Base-by-base conservation (phyloP, 2,797 vertebrate species). In the Sibirionetta formosa region DNA sequence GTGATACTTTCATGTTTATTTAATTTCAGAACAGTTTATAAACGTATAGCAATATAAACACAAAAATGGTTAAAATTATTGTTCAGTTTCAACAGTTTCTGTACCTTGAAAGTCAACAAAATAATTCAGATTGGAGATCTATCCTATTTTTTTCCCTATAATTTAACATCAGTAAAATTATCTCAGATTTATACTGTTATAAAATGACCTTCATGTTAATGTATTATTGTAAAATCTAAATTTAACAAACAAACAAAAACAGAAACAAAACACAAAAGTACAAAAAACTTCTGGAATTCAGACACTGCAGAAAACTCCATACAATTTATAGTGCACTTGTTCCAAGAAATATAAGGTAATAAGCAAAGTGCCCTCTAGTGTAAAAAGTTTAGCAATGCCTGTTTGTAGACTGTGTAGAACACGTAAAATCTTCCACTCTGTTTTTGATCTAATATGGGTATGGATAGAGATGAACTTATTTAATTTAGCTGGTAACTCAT, bases 281-380 rank as follows among this genome's bases (percentile, higher is more conserved):
- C n/a, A 33, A 51, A 87, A 51, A 84, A 13, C 7, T 87, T 82
- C n/a, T 87, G 31, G 8, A 89, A 18, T 77, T 94, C 35, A 70
- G 40, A 42, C 76, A 44, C 61, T 71, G 27, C 60, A 56, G 48
- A 60, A 85, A 94, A 77, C 8, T 56, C 71, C 7, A 8, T 44
- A 22, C 14, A 66, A 8, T 19, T 66, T 64, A 31, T 26, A 86
- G 14, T 61, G 31, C 29, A 23, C 14, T 14, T 54, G 63, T 82
- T 86, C 77, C 16, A 7, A 69, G 7, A 78, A 78, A n/a, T 57
- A 9, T 5, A 89, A 85, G 36, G 48, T 31, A 91, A 78, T 83
- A 83, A 71, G 20, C 48, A 60, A 96, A 69, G 89, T 88, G 78
- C 78, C 79, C 76, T 87, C 79, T 93, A 91, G 68, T 78, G 79